phyloP scores from a whole-genome alignment of 2,113 vertebrate genomes.

The Andinoacara biseriatus region DNA sequence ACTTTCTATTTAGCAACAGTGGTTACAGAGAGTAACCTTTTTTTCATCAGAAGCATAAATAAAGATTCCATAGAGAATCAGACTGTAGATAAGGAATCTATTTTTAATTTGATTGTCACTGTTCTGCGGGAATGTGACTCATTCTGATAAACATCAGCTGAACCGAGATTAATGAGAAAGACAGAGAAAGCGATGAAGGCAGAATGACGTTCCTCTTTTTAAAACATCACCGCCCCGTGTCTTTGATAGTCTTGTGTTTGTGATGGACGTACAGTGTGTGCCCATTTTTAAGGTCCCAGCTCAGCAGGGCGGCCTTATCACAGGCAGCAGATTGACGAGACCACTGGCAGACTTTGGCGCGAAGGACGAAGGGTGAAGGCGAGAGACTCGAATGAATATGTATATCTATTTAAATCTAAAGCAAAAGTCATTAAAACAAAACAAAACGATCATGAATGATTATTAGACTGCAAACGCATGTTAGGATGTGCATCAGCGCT shows the following conservation, averaged over 20 bases:
- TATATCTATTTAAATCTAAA: background rate
- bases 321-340: constrained; percentile 62
- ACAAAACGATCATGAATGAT: background rate
- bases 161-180: constrained; percentile 48
- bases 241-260: constrained; percentile 59
- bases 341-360: constrained; percentile 53
- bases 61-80: background rate
- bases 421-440: background rate
- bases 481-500: background rate
- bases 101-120: constrained; percentile 38
- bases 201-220: constrained; percentile 25
- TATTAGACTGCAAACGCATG: background rate
- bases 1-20: background rate
- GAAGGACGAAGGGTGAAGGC: constrained; percentile 19
- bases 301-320: constrained; percentile 67
- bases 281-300: constrained; percentile 62
- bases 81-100: constrained; percentile 16
- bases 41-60: constrained; percentile 1
- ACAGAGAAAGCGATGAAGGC: constrained; percentile 26
- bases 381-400: background rate
- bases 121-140: constrained; percentile 21
- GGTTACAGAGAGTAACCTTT: background rate
- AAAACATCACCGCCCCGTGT: constrained; percentile 19
- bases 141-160: constrained; percentile 54
- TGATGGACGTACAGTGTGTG: constrained; percentile 55